Evolutionary conservation across 2,888 invertebrate species (phyloP).

Genomic region (Gryllus longicercus): DNA sequence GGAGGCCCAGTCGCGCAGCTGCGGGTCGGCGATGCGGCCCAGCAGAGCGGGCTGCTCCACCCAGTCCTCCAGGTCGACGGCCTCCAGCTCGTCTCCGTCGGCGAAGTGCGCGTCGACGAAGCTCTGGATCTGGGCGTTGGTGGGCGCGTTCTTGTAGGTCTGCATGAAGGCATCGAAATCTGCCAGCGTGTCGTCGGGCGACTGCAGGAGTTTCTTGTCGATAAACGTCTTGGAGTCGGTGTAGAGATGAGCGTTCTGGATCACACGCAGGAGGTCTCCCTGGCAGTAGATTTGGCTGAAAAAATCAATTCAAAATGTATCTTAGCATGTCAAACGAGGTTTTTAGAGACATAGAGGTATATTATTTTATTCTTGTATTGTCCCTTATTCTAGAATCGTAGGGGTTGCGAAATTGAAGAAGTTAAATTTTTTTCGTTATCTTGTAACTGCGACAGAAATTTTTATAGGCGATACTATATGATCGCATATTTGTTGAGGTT

Average conservation of each 20-base stretch:
- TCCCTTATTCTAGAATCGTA: too few species aligned
- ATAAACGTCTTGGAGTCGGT: constrained; percentile 88
- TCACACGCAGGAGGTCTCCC: constrained; percentile 72
- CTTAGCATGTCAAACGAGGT: too few species aligned
- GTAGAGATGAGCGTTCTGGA: constrained; percentile 77
- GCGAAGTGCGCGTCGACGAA: constrained; percentile 67
- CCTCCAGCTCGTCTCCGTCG: constrained; percentile 58
- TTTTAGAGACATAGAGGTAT: too few species aligned
- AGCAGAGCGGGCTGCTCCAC: constrained; percentile 58
- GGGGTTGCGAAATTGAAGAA: too few species aligned
- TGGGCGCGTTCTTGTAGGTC: constrained; percentile 53
- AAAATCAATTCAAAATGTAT: too few species aligned
- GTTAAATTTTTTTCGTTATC: too few species aligned
- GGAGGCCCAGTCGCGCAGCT: constrained; percentile 59
- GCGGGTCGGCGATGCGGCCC: constrained; percentile 54
- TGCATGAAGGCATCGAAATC: constrained; percentile 64
- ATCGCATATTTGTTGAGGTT: too few species aligned
- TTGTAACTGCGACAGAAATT: too few species aligned
- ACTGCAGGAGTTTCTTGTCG: constrained; percentile 74
- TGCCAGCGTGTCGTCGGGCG: constrained; percentile 62
- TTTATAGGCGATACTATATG: too few species aligned
- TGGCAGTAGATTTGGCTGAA: constrained; percentile 80
- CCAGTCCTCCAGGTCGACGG: constrained; percentile 60
- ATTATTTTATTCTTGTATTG: too few species aligned
- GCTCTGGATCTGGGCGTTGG: constrained; percentile 51